Conservation (phyloP, 2,888 invertebrate species). For the Drosophila seclusa region DNA sequence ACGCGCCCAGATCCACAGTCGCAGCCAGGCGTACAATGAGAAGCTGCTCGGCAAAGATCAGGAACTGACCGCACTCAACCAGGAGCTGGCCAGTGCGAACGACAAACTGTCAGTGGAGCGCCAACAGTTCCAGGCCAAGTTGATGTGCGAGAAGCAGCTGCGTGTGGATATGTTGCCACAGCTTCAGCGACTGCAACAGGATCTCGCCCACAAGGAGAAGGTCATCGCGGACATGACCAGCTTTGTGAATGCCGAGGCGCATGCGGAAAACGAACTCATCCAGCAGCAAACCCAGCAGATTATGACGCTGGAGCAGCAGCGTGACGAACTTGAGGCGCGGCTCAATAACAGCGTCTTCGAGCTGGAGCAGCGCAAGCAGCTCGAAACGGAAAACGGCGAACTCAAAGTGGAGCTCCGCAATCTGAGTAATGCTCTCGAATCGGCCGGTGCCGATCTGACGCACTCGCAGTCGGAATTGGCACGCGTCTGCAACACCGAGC, state of each 20-base stretch:
- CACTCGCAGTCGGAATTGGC: conserved; percentile 74
- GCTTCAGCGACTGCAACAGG: conserved; percentile 82
- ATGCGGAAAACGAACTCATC: conserved; percentile 82
- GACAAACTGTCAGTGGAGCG: conserved; percentile 83
- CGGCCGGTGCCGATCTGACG: conserved; percentile 76
- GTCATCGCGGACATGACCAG: conserved; percentile 81
- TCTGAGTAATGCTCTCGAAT: conserved; percentile 83
- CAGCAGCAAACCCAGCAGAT: conserved; percentile 81
- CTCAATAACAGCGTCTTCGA: conserved; percentile 82
- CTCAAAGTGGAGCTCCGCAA: conserved; percentile 83
- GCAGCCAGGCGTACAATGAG: conserved; percentile 80
- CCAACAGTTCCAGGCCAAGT: conserved; percentile 83
- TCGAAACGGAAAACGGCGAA: conserved; percentile 81
- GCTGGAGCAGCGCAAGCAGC: conserved; percentile 80
- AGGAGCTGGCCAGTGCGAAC: conserved; percentile 81
- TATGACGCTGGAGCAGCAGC: conserved; percentile 79
- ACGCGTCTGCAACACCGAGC: conserved; percentile 66
- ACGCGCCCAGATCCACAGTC: conserved; percentile 82
- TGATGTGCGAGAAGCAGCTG: conserved; percentile 82
- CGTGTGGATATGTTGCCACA: conserved; percentile 82
- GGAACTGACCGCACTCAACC: conserved; percentile 78
- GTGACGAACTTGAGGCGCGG: conserved; percentile 82
- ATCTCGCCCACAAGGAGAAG: conserved; percentile 82
- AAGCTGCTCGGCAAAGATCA: conserved; percentile 81
- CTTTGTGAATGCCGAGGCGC: conserved; percentile 80